phyloP scores from a whole-genome alignment of 2,888 invertebrate species.

The Orchesella flavescens region DNA sequence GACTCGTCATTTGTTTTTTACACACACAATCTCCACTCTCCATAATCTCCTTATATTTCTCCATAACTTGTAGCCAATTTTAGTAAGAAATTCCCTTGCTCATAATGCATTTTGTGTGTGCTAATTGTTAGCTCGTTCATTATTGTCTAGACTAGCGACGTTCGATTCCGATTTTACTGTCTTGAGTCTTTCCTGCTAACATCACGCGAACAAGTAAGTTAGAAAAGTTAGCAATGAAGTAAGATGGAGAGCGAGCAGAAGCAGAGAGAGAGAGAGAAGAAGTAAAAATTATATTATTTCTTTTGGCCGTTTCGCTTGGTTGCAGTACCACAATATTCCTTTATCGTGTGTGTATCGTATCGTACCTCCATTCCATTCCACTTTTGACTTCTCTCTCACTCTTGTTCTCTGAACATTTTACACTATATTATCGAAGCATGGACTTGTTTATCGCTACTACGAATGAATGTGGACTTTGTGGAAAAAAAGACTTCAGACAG shows the following conservation, averaged over 20 bases:
- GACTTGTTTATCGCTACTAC: constrained; percentile 31
- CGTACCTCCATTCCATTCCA: too few relatives aligned
- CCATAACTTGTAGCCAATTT: constrained; percentile 57
- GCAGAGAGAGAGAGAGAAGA: neutral
- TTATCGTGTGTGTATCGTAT: neutral
- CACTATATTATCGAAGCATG: neutral
- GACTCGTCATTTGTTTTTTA: constrained; percentile 13
- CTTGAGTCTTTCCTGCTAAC: constrained; percentile 59
- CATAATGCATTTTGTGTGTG: constrained; percentile 57
- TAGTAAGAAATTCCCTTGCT: constrained; percentile 46
- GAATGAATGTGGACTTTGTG: neutral
- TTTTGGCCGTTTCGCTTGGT: constrained; percentile 45
- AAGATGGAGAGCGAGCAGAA: neutral
- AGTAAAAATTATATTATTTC: neutral
- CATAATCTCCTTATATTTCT: constrained; percentile 48
- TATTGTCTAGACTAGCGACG: constrained; percentile 64
- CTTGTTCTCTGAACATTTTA: constrained; percentile 5
- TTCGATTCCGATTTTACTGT: constrained; percentile 64
- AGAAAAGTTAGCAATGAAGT: neutral
- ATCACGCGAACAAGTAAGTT: constrained; percentile 54
- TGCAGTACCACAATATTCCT: constrained; percentile 28
- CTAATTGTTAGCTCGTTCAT: constrained; percentile 64
- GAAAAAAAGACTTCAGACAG: constrained; percentile 37
- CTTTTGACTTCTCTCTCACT: constrained; percentile 2
- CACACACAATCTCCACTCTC: constrained; percentile 2